Evolutionary conservation across 1,140 invertebrate genomes (phyloP), one percentile per base, ranked within the genome.

Genomic region (Orius laevigatus): DNA sequence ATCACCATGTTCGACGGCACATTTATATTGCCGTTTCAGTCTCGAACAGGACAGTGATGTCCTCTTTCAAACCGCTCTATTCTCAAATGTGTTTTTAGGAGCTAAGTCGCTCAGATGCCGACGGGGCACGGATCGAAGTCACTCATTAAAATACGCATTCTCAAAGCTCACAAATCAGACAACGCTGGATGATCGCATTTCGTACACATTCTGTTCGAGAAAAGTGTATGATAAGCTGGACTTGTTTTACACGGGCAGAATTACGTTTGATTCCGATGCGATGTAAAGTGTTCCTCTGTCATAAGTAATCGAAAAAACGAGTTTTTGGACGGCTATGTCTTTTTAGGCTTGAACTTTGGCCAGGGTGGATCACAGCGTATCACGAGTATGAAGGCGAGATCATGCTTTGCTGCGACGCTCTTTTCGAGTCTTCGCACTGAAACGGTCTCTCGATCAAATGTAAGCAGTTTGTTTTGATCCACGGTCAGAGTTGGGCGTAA

Each of bases 341-440:
- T 51, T 57, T 10, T 46, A 70, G 76, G 55, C 61, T 96, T 20
- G 85, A 94, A 70, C 73, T 95, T n/a, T 92, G 89, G 86, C 90
- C 79, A 0, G 79, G 81, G 1, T 92, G 84, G 62, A 75, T 91
- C 0, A 89, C 86, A 6, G 73, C 86, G 1, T 75, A 91, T 9
- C 75, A 81, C 55, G 83, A 87, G 61, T 82, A 77, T 52, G 82
- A 93, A 65, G 86, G 79, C 38, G 92, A 91, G 3, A 60, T 96
- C 1, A 81, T 91, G 74, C 64, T 96, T 14, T 79, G 81, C 46
- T 68, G 85, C 49, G 90, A 97, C 67, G 79, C 83, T 81, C 82
- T 0, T 85, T 91, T 64, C 68, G 84, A 50, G 78, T 94, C 6
- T 67, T 8, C 70, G 51, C 36, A 55, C 43, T 33, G 73, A 83